These are phyloP conservation scores for Aegithalos caudatus DNA, from an alignment of 2,113 vertebrate genomes.

Conservation along the genomic window DNA sequence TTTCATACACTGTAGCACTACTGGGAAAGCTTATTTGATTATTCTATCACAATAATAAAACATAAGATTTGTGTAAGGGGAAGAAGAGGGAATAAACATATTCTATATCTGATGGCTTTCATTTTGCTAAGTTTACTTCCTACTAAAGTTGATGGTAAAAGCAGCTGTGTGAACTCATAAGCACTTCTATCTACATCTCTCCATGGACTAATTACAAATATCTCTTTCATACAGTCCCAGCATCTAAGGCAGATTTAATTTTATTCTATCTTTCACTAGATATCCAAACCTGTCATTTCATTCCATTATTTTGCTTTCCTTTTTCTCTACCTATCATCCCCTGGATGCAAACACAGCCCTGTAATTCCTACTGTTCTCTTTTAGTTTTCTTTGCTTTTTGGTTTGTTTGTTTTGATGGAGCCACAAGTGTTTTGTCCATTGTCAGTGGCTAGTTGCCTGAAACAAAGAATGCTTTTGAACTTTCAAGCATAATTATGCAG, in stretches of 20 bases:
- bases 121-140: background rate
- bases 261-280: background rate
- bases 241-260: background rate
- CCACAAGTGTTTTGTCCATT: background rate
- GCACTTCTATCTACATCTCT: background rate
- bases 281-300: background rate
- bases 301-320: background rate
- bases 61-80: background rate
- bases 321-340: background rate
- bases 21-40: background rate
- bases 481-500: background rate
- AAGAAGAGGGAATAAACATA: background rate
- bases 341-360: background rate
- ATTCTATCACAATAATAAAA: background rate
- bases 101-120: background rate
- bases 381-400: background rate
- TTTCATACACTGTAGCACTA: background rate
- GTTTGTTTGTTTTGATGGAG: background rate
- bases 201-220: slow-evolving; percentile 16
- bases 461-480: background rate
- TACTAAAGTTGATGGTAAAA: background rate
- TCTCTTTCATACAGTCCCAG: background rate
- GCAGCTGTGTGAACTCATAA: background rate
- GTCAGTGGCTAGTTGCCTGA: background rate
- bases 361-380: background rate